Evolutionary conservation across 2,888 invertebrate species (phyloP).

Genomic region (Campoletis raptor): DNA sequence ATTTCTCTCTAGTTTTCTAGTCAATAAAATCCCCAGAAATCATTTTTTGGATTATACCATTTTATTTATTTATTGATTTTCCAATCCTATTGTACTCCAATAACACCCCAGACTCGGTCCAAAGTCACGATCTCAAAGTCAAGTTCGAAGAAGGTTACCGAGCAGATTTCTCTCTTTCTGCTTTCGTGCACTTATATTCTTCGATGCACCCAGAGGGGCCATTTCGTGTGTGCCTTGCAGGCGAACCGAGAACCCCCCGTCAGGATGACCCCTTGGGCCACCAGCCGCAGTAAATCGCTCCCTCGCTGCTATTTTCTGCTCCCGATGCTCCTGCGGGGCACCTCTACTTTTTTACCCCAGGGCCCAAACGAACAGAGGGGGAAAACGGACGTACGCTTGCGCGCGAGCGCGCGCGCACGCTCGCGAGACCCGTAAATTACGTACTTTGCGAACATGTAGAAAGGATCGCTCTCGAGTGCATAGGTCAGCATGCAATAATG

Average conservation of each 20-base stretch:
- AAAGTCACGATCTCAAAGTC: constrained; percentile 59
- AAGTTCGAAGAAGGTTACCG: constrained; percentile 47
- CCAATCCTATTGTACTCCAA: background rate
- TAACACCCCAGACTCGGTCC: constrained; percentile 24
- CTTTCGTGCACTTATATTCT: constrained; percentile 62
- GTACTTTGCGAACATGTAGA: constrained; percentile 79
- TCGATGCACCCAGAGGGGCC: constrained; percentile 47
- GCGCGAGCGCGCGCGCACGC: constrained; percentile 41
- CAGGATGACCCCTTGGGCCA: constrained; percentile 79
- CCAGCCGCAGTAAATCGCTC: constrained; percentile 81
- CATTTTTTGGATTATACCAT: background rate
- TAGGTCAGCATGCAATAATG: constrained; percentile 80
- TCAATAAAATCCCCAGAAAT: background rate
- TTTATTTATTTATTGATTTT: background rate
- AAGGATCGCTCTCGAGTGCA: constrained; percentile 80
- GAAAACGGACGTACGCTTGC: constrained; percentile 73
- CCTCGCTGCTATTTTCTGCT: constrained; percentile 68
- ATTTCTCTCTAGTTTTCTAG: background rate
- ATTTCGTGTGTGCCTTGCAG: constrained; percentile 38
- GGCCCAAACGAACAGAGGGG: background rate
- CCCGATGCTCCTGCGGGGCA: constrained; percentile 44
- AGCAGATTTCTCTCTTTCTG: constrained; percentile 39
- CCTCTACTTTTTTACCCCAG: constrained; percentile 17
- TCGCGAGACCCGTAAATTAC: constrained; percentile 81
- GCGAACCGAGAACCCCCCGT: constrained; percentile 75